Conservation (phyloP, 30 jellyfish, hydroid and myxozoan species). For the Cassiopea andromeda region DNA sequence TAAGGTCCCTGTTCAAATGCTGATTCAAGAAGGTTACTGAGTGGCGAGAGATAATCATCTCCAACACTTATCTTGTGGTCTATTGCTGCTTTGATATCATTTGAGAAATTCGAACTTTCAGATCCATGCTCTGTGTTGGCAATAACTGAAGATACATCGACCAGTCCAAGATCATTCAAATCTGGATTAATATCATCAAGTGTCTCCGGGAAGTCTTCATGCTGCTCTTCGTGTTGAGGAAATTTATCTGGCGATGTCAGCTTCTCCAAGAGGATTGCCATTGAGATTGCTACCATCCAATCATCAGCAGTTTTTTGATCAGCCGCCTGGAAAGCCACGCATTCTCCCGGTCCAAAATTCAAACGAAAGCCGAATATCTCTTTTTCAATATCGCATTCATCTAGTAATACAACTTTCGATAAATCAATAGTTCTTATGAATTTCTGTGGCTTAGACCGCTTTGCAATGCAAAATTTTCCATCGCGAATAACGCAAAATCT, state of each 20-base stretch:
- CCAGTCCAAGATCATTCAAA: slow-evolving; percentile 18
- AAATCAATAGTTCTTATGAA: slow-evolving; percentile 70
- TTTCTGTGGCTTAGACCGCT: slow-evolving; percentile 82
- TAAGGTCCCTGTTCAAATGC: slow-evolving; percentile 51
- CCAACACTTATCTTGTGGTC: slow-evolving; percentile 52
- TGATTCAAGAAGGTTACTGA: slow-evolving; percentile 32
- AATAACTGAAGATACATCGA: slow-evolving; percentile 24
- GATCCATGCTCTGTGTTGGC: slow-evolving; percentile 29
- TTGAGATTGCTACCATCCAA: slow-evolving; percentile 99
- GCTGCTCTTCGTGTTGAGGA: slow-evolving; percentile 61
- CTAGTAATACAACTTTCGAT: slow-evolving; percentile 84
- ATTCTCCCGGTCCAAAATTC: slow-evolving; percentile 65
- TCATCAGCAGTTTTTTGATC: slow-evolving; percentile 84
- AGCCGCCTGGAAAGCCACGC: slow-evolving; percentile 70
- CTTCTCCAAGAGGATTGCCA: slow-evolving; percentile 94
- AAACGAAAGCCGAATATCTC: slow-evolving; percentile 73
- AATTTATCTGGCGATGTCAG: slow-evolving; percentile 70
- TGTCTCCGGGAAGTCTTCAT: not conserved
- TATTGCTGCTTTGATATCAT: slow-evolving; percentile 53
- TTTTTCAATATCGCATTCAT: slow-evolving; percentile 91
- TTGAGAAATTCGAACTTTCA: slow-evolving; percentile 39
- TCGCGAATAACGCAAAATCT: slow-evolving; percentile 88
- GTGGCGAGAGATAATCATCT: slow-evolving; percentile 29
- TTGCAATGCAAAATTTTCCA: slow-evolving; percentile 81
- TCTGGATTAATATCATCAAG: slow-evolving; percentile 17